phyloP scores from a whole-genome alignment of 2,888 invertebrate species.

The Keiferia lycopersicella region DNA sequence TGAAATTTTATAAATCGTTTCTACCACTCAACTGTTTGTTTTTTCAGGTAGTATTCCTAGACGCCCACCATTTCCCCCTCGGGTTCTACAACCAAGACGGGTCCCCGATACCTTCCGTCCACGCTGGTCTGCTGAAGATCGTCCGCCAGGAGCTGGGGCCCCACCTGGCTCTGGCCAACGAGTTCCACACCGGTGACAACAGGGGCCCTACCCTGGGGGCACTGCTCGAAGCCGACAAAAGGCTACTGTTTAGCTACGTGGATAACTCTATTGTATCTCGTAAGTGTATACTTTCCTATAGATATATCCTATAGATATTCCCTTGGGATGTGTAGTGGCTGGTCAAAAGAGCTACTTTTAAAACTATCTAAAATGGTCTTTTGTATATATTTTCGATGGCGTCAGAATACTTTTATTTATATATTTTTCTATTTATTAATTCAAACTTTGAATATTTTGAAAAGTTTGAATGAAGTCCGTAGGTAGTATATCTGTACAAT shows the following conservation, averaged over 20 bases:
- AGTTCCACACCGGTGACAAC: constrained; percentile 63
- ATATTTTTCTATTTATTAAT: no score
- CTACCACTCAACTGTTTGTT: neutral
- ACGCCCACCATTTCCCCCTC: constrained; percentile 91
- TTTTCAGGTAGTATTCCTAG: constrained; percentile 85
- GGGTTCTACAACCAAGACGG: constrained; percentile 79
- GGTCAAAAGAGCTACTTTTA: no score
- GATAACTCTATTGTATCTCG: constrained; percentile 70
- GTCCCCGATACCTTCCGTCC: constrained; percentile 71
- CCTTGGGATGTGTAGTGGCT: no score
- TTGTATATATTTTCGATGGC: no score
- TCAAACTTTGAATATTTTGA: no score
- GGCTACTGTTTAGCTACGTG: constrained; percentile 80
- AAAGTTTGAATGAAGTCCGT: no score
- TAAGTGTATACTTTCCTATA: constrained; percentile 36
- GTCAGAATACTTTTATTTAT: neutral
- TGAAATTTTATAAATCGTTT: neutral
- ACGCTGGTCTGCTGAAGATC: constrained; percentile 78
- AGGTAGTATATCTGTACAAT: no score
- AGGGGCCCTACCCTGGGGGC: constrained; percentile 73
- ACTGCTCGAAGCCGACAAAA: constrained; percentile 68
- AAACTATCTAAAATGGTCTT: no score
- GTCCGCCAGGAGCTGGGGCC: constrained; percentile 80
- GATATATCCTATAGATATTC: no score
- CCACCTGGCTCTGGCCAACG: constrained; percentile 72